Base-by-base conservation (phyloP, 2,888 invertebrate genomes). In the Magallana nippona region DNA sequence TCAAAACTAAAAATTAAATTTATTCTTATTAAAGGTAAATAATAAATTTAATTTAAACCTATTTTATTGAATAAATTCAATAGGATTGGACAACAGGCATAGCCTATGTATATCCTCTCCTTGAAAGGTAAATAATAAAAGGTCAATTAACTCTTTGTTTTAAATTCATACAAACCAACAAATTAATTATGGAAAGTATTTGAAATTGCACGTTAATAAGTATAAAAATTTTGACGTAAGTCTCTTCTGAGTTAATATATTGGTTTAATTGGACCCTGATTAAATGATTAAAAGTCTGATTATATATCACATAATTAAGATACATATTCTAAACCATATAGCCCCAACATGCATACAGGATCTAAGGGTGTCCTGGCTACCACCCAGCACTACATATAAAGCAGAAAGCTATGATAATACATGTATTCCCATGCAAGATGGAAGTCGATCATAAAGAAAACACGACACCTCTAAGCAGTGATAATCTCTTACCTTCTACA, bases 401-500 rank as follows among this genome's bases (percentile, higher is more conserved):
- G n/a, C 60, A 60, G 60, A 60, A 19, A 60, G 19, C n/a, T 19
- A 17, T 17, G 60, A n/a, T 1, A 10, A 1, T 60, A n/a, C 60
- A n/a, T 2, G 8, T 27, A 32, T 32, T 27, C 71, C 11, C 71
- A 27, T 2, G 27, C 22, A 15, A 22, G 32, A 32, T 27, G 27
- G 60, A n/a, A n/a, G n/a, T n/a, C n/a, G n/a, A n/a, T n/a, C 15
- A 17, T n/a, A 60, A 17, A 71, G 27, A 27, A 71, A 71, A 32
- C 32, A 27, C 11, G 13, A 71, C 22, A 71, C 13, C 11, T 27
- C 2, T 44, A 71, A 27, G 11, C 71, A 71, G 13, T 22, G 27
- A 71, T 15, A 27, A 32, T 22, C 11, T 71, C 71, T 71, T 71
- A 71, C 71, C 71, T 71, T 22, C 71, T 71, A 71, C 27, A 71